Conservation (phyloP, 2,113 vertebrate species). For the Heterotilapia buettikoferi region DNA sequence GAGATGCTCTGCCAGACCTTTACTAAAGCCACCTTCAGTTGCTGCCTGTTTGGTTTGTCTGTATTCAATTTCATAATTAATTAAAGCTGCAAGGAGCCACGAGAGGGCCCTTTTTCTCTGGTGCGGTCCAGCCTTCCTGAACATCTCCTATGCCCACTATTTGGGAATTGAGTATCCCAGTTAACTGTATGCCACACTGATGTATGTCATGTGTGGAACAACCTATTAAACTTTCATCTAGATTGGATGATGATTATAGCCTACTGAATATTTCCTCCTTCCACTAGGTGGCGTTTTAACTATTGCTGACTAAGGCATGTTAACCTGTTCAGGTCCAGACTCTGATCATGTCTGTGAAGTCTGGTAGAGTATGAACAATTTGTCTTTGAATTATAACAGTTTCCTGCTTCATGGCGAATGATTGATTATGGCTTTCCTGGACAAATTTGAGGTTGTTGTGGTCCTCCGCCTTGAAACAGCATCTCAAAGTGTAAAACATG, state of each 20-base stretch:
- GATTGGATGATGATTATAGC: not conserved
- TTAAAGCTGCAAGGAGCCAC: not conserved
- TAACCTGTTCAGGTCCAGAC: not conserved
- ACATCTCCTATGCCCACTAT: not conserved
- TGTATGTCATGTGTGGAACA: not conserved
- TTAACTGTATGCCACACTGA: not conserved
- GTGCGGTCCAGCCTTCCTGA: not conserved
- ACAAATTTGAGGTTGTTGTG: not conserved
- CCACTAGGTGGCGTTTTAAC: not conserved
- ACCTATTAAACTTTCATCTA: not conserved
- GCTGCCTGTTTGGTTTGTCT: not conserved
- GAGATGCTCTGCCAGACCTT: too few relatives aligned
- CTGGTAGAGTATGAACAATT: not conserved
- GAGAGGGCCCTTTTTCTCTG: not conserved
- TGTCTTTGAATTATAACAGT: not conserved
- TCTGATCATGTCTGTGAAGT: not conserved
- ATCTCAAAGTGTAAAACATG: not conserved
- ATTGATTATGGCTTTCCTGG: not conserved
- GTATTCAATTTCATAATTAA: not conserved
- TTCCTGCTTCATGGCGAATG: not conserved
- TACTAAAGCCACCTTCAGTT: not conserved
- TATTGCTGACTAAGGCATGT: not conserved
- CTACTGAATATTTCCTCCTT: not conserved
- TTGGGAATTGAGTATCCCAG: not conserved
- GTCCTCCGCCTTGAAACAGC: not conserved